Conservation (phyloP, 2,888 invertebrate genomes). For the Microplitis manilae region DNA sequence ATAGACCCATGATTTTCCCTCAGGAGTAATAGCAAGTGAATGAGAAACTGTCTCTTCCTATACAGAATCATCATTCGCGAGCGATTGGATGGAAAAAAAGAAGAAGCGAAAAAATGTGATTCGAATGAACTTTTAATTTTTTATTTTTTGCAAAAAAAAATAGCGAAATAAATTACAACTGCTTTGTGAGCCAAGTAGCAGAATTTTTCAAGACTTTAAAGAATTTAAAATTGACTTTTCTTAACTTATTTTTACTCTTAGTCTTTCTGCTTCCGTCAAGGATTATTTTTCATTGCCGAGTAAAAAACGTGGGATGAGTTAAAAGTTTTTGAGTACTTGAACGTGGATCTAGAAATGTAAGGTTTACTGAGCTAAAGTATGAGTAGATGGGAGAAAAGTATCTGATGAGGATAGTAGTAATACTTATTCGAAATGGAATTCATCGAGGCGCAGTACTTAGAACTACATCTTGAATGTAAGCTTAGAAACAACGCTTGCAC, state of each 20-base stretch:
- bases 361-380: not conserved
- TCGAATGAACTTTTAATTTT: not conserved
- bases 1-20: not conserved
- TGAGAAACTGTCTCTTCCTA: constrained; percentile 11
- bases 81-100: not conserved
- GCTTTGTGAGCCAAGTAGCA: not conserved
- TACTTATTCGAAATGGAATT: constrained; percentile 52
- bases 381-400: constrained; percentile 19
- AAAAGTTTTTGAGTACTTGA: constrained; percentile 47
- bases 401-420: constrained; percentile 32
- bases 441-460: constrained; percentile 41
- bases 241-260: not conserved
- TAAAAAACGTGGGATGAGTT: constrained; percentile 42
- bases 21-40: constrained; percentile 9
- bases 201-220: not conserved
- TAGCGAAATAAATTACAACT: not conserved
- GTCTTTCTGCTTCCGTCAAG: constrained; percentile 13
- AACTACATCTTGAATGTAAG: constrained; percentile 35
- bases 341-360: constrained; percentile 1
- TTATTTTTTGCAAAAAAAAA: not conserved
- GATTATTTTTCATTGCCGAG: constrained; percentile 48
- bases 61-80: not conserved
- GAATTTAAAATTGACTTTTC: not conserved
- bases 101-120: not conserved
- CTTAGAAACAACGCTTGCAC: constrained; percentile 26